Conservation (phyloP, 2,113 vertebrate genomes). For the Nyctibius bracteatus region DNA sequence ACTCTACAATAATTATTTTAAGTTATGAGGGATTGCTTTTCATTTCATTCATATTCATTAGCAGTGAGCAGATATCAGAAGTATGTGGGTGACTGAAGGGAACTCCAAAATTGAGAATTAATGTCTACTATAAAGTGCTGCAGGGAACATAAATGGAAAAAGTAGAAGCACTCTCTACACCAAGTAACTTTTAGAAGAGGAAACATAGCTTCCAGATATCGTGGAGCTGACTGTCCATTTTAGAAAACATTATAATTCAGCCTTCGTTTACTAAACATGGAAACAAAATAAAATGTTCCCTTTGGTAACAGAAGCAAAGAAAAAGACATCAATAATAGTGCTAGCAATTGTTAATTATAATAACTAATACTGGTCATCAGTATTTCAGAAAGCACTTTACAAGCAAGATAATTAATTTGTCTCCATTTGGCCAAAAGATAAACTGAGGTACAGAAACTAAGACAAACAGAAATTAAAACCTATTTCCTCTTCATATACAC, state of each 20-base stretch:
- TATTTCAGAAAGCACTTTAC: background rate
- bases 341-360: background rate
- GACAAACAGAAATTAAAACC: background rate
- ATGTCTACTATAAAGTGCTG: background rate
- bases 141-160: background rate
- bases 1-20: constrained; percentile 14
- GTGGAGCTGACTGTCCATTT: background rate
- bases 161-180: background rate
- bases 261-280: background rate
- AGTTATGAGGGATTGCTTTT: constrained; percentile 1
- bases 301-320: background rate
- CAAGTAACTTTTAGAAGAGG: background rate
- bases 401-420: background rate
- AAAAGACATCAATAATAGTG: background rate
- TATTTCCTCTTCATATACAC: background rate
- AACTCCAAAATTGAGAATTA: background rate
- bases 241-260: background rate
- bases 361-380: background rate
- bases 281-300: background rate
- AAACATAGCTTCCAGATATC: background rate
- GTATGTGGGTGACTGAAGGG: background rate
- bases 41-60: constrained; percentile 44
- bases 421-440: background rate
- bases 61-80: constrained; percentile 2
- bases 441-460: background rate